Percentiles rank a stretch among this genome's conserved stretches.
Evolutionary conservation across 2,113 vertebrate species (phyloP).

Genomic region (Gymnarchus niloticus): DNA sequence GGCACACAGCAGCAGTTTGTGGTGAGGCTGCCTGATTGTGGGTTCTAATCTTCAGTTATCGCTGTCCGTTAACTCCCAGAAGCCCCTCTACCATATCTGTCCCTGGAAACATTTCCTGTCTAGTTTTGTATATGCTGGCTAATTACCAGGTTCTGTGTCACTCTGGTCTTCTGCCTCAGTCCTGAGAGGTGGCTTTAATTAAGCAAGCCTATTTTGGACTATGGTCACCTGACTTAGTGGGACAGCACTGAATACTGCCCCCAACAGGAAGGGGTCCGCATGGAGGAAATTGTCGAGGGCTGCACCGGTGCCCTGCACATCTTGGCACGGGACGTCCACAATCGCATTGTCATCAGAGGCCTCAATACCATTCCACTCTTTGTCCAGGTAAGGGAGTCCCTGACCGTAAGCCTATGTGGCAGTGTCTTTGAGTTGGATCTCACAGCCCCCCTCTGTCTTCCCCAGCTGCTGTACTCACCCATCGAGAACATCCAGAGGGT

Average conservation of each 20-base stretch:
- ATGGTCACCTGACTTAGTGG: not conserved
- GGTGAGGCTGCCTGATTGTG: slow-evolving; percentile 57
- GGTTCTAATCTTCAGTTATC: too few species aligned
- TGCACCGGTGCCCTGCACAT: slow-evolving; percentile 97
- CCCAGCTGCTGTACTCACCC: slow-evolving; percentile 90
- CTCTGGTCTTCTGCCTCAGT: too few species aligned
- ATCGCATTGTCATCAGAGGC: slow-evolving; percentile 93
- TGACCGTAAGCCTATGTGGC: not conserved
- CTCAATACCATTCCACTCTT: slow-evolving; percentile 98
- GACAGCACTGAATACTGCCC: not conserved
- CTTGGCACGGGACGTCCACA: slow-evolving; percentile 93
- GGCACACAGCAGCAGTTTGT: slow-evolving; percentile 97
- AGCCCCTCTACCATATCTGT: too few species aligned
- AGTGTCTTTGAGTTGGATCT: not conserved
- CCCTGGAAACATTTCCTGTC: not conserved
- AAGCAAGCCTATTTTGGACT: not conserved
- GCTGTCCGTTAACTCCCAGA: too few species aligned
- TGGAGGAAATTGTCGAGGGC: slow-evolving; percentile 98
- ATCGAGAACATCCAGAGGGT: slow-evolving; percentile 98
- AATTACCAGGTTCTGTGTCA: too few species aligned
- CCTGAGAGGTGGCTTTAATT: not conserved
- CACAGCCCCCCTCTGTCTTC: not conserved
- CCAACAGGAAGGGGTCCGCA: slow-evolving; percentile 87
- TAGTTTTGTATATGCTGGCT: too few species aligned
- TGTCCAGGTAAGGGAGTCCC: slow-evolving; percentile 75